These are phyloP conservation scores for Cephus spinipes DNA, from an alignment of 2,888 invertebrate genomes.

Conservation along the genomic window DNA sequence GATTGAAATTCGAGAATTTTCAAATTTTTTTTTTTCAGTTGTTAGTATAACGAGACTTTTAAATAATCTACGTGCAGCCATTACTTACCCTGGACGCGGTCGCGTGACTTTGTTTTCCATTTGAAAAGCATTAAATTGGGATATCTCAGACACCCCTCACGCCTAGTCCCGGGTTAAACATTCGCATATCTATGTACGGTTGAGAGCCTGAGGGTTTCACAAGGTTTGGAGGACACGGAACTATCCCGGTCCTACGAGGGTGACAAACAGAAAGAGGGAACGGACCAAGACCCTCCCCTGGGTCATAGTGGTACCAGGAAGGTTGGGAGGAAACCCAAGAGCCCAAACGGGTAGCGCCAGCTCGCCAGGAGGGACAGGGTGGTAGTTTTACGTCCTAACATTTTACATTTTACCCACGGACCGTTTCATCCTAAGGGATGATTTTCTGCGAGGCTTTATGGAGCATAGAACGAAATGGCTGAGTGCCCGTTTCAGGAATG, in stretches of 20 bases:
- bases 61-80: not conserved
- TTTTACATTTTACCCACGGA: conserved; percentile 43
- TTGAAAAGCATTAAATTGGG: too few relatives aligned
- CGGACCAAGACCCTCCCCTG: conserved; percentile 16
- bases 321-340: conserved; percentile 34
- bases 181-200: not conserved
- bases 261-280: conserved; percentile 15
- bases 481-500: conserved; percentile 37
- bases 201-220: not conserved
- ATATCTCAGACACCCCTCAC: too few relatives aligned
- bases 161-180: not conserved
- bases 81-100: not conserved
- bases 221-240: too few relatives aligned
- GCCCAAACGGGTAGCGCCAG: conserved; percentile 16
- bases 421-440: conserved; percentile 48
- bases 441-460: conserved; percentile 44
- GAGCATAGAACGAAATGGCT: conserved; percentile 39
- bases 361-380: conserved; percentile 13
- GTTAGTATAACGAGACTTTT: not conserved
- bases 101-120: too few relatives aligned
- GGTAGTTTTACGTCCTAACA: conserved; percentile 39
- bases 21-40: not conserved
- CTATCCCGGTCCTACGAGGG: conserved; percentile 16
- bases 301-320: conserved; percentile 3
- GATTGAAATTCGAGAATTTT: not conserved